Conservation (phyloP, 2,888 invertebrate genomes). For the Hyles lineata region DNA sequence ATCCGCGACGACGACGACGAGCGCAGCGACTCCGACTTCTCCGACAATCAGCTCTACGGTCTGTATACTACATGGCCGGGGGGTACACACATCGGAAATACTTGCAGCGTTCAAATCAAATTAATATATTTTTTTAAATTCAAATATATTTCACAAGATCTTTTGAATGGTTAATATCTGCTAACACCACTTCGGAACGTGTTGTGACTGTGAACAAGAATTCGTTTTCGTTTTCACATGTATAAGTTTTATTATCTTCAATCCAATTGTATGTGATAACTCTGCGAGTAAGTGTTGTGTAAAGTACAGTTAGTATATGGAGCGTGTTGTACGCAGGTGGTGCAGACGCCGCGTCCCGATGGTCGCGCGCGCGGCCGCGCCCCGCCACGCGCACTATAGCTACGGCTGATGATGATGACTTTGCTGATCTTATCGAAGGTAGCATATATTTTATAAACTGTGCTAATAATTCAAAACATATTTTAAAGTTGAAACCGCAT, state of each 20-base stretch:
- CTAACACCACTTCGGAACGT: too few species aligned
- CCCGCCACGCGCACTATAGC: conserved; percentile 72
- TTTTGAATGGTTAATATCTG: too few species aligned
- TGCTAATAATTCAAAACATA: neutral
- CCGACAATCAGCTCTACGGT: conserved; percentile 66
- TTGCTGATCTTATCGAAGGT: conserved; percentile 72
- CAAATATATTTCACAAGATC: too few species aligned
- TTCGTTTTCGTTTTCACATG: too few species aligned
- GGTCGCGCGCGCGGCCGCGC: conserved; percentile 63
- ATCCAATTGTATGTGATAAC: too few species aligned
- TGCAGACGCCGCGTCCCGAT: conserved; percentile 54
- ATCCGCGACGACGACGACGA: conserved; percentile 85
- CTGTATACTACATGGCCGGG: conserved; percentile 20
- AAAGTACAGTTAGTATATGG: neutral
- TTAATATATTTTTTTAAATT: too few species aligned
- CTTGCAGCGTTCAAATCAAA: too few species aligned
- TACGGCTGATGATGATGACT: conserved; percentile 67
- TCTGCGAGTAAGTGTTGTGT: too few species aligned
- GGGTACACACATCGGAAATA: too few species aligned
- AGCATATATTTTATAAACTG: conserved; percentile 12
- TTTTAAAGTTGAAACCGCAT: too few species aligned
- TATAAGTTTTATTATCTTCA: too few species aligned
- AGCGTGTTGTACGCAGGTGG: conserved; percentile 36
- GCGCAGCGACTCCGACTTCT: conserved; percentile 67
- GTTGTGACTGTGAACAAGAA: too few species aligned